Percentiles rank a stretch among this genome's conserved stretches.
phyloP scores from a whole-genome alignment of 2,888 invertebrate species.

The Blera fallax region DNA sequence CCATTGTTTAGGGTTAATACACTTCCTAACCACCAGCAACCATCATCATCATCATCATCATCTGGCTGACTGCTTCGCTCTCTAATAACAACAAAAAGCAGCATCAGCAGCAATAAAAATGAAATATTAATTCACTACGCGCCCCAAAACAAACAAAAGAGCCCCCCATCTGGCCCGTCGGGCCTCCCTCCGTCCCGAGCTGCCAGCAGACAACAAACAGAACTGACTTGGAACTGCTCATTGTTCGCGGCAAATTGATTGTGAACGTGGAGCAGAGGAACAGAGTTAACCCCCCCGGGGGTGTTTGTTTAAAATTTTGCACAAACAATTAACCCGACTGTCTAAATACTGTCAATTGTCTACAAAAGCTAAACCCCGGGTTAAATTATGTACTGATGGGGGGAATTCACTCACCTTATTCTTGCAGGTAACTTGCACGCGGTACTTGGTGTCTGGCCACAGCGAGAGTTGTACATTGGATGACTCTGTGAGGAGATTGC shows the following conservation, averaged over 20 bases:
- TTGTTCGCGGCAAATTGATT: constrained; percentile 64
- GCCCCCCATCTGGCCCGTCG: constrained; percentile 8
- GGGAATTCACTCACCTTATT: constrained; percentile 60
- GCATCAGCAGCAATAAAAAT: constrained; percentile 52
- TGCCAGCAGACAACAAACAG: constrained; percentile 25
- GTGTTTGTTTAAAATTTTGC: constrained; percentile 61
- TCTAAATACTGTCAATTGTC: constrained; percentile 64
- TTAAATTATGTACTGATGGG: not conserved
- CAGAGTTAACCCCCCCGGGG: constrained; percentile 27
- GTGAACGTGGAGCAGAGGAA: constrained; percentile 37
- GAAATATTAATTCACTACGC: constrained; percentile 61
- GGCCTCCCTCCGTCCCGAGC: not conserved
- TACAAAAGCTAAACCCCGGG: constrained; percentile 7
- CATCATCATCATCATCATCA: constrained; percentile 42
- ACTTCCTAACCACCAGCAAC: constrained; percentile 45
- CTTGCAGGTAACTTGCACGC: constrained; percentile 81
- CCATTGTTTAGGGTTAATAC: constrained; percentile 69
- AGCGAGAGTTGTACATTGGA: constrained; percentile 80
- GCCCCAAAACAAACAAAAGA: constrained; percentile 56
- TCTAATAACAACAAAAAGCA: constrained; percentile 34
- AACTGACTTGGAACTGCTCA: constrained; percentile 9
- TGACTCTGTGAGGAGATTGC: constrained; percentile 81
- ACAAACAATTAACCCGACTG: constrained; percentile 63
- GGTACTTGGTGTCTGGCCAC: constrained; percentile 81
- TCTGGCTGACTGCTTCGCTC: constrained; percentile 21